Base-by-base conservation (phyloP, 2,113 vertebrate species). In the Himantopus leucocephalus region DNA sequence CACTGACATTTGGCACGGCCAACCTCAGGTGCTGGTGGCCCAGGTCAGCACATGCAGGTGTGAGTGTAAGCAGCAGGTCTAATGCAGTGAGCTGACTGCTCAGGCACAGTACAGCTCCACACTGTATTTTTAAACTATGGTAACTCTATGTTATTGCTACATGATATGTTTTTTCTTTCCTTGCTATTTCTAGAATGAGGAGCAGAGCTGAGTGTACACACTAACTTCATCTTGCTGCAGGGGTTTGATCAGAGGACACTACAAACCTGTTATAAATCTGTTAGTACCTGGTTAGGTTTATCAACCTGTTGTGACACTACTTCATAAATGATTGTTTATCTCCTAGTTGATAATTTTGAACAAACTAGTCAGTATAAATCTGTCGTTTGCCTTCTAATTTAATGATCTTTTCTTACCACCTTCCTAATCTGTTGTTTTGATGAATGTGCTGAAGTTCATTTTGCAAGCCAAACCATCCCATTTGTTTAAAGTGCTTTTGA, bases 21-120 rank as follows among this genome's bases (percentile, higher is more conserved):
- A 84, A 0, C 11, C 41, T 66, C 37, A 14, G 8, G 26, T 7
- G 1, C 8, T 52, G 6, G 4, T 75, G 70, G 23, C 29, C 53
- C 4, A 2, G 9, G 6, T 19, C 34, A 66, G 1, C 27, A 14
- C 12, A 24, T 34, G 19, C 6, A 50, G n/a, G 4, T n/a, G 12
- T 52, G 5, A 73, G 14, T 12, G 1, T n/a, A 15, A 77, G 14
- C 13, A 29, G 26, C 8, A 0, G 2, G 13, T n/a, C 26, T 63
- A 41, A 52, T 22, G 22, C 32, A 35, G 19, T 37, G 5, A 70
- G 5, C 4, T 59, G 29, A n/a, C 16, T 48, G 20, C 22, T 60
- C 15, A 70, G 59, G 18, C 8, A 6, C 39, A 8, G 4, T 34
- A 56, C 15, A 56, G 10, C 14, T 78, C 13, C 34, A 19, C 2